A percentile compares a stretch with the other conserved stretches of the same genome.
phyloP scores from a whole-genome alignment of 2,888 invertebrate species.

The Girardia tigrina region DNA sequence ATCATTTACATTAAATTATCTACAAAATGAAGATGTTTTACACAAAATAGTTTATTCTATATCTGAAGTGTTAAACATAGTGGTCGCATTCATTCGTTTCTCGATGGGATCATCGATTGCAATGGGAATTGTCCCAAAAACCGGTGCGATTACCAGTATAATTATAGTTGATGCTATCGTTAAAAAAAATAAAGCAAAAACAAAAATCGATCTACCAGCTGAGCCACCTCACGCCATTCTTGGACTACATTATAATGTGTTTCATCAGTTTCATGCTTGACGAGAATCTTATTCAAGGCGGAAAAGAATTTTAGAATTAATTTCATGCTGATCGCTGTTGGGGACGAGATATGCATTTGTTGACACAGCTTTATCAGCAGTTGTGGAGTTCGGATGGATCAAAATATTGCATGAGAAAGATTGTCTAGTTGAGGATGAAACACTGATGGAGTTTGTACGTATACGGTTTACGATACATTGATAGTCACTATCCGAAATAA shows the following conservation, averaged over 20 bases:
- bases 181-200: constrained; percentile 54
- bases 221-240: constrained; percentile 55
- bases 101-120: neutral
- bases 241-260: constrained; percentile 50
- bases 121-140: constrained; percentile 34
- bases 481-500: neutral
- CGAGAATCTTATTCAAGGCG: constrained; percentile 51
- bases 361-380: neutral
- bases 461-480: neutral
- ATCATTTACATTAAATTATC: no score
- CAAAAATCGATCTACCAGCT: constrained; percentile 53
- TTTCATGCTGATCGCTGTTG: constrained; percentile 34
- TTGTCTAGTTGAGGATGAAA: neutral
- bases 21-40: no score
- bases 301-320: constrained; percentile 51
- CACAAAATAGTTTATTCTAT: no score
- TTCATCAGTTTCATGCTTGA: constrained; percentile 51
- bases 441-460: neutral
- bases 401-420: neutral
- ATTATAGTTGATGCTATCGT: constrained; percentile 52
- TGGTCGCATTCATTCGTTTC: neutral
- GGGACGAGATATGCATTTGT: neutral
- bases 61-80: neutral
- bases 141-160: constrained; percentile 53
- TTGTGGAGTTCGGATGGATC: neutral